Percentiles rank a stretch among this genome's conserved stretches.
These are phyloP conservation scores for Copidosoma floridanum DNA, from an alignment of 1,140 invertebrate species.

Conservation along the genomic window DNA sequence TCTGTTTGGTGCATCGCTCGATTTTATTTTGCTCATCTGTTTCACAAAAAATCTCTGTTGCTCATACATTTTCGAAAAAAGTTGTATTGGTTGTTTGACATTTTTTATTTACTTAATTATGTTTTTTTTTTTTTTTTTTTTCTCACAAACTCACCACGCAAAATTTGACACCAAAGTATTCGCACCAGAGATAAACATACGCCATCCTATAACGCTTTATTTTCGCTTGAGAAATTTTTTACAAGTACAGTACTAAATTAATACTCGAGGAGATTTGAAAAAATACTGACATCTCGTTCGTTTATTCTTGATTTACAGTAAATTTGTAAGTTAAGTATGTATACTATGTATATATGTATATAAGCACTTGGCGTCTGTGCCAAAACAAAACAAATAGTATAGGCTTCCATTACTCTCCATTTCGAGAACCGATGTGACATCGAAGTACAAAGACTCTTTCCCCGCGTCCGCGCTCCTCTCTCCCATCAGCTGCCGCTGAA, in stretches of 20 bases:
- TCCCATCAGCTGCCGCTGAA: too few species aligned
- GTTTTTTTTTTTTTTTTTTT: neutral
- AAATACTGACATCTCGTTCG: conserved; percentile 27
- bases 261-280: conserved; percentile 15
- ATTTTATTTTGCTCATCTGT: neutral
- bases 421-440: neutral
- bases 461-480: neutral
- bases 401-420: conserved; percentile 22
- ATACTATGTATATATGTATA: too few species aligned
- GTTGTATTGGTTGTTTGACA: neutral
- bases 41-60: neutral
- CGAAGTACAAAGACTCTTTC: too few species aligned
- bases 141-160: neutral
- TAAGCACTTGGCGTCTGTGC: conserved; percentile 3
- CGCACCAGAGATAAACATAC: conserved; percentile 13
- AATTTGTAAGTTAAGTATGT: conserved; percentile 17
- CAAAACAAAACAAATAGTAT: conserved; percentile 17
- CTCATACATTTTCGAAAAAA: neutral
- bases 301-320: conserved; percentile 24
- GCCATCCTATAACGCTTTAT: neutral
- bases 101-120: neutral
- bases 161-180: conserved; percentile 22
- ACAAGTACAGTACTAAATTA: conserved; percentile 10
- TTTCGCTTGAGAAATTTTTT: conserved; percentile 16
- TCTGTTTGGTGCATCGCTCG: conserved; percentile 12